A percentile compares a stretch with the other conserved stretches of the same genome.
phyloP scores from a whole-genome alignment of 2,797 vertebrate species.

The Tokudaia muenninki region DNA sequence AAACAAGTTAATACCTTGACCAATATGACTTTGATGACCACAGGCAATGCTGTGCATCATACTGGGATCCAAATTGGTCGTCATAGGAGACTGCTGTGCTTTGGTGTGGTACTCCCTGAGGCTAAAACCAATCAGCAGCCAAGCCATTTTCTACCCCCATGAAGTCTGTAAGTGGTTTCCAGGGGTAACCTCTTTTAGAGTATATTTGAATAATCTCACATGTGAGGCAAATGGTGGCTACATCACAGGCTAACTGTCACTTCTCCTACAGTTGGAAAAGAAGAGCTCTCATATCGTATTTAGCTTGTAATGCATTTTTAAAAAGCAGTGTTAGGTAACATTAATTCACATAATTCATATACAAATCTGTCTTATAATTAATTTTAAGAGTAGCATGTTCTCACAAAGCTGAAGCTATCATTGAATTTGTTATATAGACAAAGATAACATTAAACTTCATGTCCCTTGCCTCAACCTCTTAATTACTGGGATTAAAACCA shows the following conservation, averaged over 20 bases:
- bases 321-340: background rate
- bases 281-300: background rate
- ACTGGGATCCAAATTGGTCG: conserved; percentile 80
- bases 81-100: conserved; percentile 68
- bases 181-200: conserved; percentile 59
- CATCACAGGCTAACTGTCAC: background rate
- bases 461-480: accelerated
- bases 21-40: conserved; percentile 47
- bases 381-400: background rate
- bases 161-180: conserved; percentile 72
- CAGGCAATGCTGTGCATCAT: conserved; percentile 63
- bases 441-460: background rate
- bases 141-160: conserved; percentile 48
- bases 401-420: background rate
- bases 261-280: background rate
- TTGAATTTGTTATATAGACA: background rate
- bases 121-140: conserved; percentile 74
- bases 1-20: conserved; percentile 64
- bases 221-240: background rate
- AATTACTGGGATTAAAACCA: background rate
- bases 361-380: background rate
- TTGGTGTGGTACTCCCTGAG: conserved; percentile 67
- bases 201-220: conserved; percentile 70
- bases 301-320: background rate
- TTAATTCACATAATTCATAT: background rate